phyloP scores from a whole-genome alignment of 2,797 vertebrate species.

The Eulemur coronatus region DNA sequence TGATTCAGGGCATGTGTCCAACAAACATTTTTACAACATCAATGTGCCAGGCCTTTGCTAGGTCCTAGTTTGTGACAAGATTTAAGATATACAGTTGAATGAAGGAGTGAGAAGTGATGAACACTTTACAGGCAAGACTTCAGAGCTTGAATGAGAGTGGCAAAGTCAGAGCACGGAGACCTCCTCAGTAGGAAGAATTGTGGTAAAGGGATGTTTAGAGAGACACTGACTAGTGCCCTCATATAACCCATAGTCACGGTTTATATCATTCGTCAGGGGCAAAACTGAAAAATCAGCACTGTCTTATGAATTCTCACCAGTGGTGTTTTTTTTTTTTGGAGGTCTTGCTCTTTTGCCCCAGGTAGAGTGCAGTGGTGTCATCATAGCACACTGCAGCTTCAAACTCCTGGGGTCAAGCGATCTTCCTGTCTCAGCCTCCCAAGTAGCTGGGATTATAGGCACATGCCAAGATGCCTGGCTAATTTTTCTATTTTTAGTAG shows the following conservation, averaged over 20 bases:
- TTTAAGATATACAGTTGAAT: neutral
- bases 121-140: neutral
- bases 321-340: neutral
- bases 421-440: too few relatives aligned
- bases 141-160: neutral
- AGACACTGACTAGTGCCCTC: neutral
- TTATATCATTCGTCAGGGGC: neutral
- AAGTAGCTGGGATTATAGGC: too few relatives aligned
- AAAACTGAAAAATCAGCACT: neutral
- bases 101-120: neutral
- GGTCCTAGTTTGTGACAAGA: neutral
- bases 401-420: too few relatives aligned
- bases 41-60: neutral
- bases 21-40: neutral
- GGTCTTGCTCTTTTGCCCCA: neutral
- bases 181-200: neutral
- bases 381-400: too few relatives aligned
- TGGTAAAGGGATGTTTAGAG: neutral
- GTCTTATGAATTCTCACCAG: neutral
- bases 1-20: neutral
- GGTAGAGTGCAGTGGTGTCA: too few relatives aligned
- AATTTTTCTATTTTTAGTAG: too few relatives aligned
- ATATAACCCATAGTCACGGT: accelerated
- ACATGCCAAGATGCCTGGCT: too few relatives aligned
- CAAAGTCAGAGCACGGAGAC: neutral